phyloP scores from a whole-genome alignment of 2,113 vertebrate genomes.

The Hippocampus abdominalis region DNA sequence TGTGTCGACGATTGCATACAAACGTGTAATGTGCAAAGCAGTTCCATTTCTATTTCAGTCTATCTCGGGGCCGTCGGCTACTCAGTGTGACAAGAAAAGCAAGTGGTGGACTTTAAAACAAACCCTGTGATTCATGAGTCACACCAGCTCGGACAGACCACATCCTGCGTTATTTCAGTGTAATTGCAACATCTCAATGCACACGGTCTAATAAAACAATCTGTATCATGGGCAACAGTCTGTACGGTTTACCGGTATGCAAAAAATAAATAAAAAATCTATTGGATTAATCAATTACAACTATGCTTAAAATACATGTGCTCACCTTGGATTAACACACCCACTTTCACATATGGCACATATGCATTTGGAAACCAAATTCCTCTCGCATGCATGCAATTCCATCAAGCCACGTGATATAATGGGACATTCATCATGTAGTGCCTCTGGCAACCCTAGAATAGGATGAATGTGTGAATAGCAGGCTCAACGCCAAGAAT shows the following conservation, averaged over 20 bases:
- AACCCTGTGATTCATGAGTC: conserved; percentile 21
- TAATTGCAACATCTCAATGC: not conserved
- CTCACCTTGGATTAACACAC: not conserved
- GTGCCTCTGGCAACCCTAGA: not conserved
- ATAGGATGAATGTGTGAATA: conserved; percentile 8
- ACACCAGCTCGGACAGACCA: not conserved
- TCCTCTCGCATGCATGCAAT: not conserved
- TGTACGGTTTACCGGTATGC: not conserved
- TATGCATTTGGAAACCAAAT: not conserved
- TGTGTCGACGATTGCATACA: conserved; percentile 22
- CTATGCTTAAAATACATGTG: not conserved
- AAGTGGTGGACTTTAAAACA: conserved; percentile 10
- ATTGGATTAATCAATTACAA: not conserved
- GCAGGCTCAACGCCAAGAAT: conserved; percentile 8
- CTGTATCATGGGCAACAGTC: not conserved
- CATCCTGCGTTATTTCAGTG: conserved; percentile 18
- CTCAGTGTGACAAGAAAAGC: conserved; percentile 39
- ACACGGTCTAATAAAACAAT: not conserved
- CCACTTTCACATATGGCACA: not conserved
- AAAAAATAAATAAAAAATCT: not conserved
- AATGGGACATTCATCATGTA: conserved; percentile 3
- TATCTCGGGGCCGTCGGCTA: conserved; percentile 8
- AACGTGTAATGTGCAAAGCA: conserved; percentile 19
- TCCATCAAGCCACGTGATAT: not conserved
- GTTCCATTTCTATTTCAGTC: conserved; percentile 25